Conservation (phyloP, 2,797 vertebrate genomes). For the Emys orbicularis region DNA sequence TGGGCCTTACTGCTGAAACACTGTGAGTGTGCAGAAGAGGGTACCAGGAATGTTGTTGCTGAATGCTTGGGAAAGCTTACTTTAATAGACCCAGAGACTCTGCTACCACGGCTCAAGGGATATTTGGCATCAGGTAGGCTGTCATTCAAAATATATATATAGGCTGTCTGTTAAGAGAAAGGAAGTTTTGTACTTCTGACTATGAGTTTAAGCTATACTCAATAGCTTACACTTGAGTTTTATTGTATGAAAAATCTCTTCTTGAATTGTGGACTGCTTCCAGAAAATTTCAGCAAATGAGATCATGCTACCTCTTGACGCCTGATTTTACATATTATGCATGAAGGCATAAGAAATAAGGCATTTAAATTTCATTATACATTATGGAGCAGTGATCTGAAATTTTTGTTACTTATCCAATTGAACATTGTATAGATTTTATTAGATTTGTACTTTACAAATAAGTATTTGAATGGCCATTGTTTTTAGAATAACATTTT, state of each 20-base stretch:
- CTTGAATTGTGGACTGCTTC: background rate
- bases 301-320: background rate
- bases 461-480: background rate
- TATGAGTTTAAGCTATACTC: background rate
- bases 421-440: too few relatives aligned
- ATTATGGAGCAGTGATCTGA: background rate
- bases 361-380: background rate
- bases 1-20: slow-evolving; percentile 97
- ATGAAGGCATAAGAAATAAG: background rate
- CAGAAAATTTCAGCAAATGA: background rate
- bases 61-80: slow-evolving; percentile 98
- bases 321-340: background rate
- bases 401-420: background rate
- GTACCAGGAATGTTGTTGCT: slow-evolving; percentile 97
- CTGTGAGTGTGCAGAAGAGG: slow-evolving; percentile 98
- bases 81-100: slow-evolving; percentile 95
- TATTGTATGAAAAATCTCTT: background rate
- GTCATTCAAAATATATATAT: background rate
- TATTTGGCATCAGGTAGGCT: slow-evolving; percentile 94
- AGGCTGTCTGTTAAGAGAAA: background rate
- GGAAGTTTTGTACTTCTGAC: background rate
- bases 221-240: background rate
- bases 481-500: background rate
- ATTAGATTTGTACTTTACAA: background rate
- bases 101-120: slow-evolving; percentile 96